These are phyloP conservation scores for Tachuris rubrigastra DNA, from an alignment of 2,113 vertebrate species.

Conservation along the genomic window DNA sequence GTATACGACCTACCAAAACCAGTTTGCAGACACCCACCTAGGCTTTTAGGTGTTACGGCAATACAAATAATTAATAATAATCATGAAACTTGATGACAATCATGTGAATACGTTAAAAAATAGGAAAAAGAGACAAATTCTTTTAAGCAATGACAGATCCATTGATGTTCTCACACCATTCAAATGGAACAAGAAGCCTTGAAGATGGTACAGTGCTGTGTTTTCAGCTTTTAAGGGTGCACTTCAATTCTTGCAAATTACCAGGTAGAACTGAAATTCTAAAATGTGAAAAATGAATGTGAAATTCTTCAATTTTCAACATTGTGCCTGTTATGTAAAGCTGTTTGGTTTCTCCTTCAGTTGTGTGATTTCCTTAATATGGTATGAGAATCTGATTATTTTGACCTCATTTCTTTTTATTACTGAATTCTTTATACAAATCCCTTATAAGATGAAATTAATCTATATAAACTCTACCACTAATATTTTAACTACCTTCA, in stretches of 20 bases:
- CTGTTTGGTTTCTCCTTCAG: neutral
- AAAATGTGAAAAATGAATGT: neutral
- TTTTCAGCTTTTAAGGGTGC: neutral
- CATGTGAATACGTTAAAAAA: neutral
- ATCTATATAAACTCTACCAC: neutral
- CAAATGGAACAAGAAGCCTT: neutral
- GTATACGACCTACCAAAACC: neutral
- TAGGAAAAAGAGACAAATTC: neutral
- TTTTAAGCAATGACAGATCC: neutral
- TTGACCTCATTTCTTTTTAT: neutral
- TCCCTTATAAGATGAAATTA: neutral
- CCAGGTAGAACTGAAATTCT: neutral
- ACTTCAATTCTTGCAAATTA: neutral
- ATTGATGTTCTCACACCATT: neutral
- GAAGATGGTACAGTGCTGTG: neutral
- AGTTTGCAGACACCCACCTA: neutral
- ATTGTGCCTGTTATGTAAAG: neutral
- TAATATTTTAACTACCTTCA: neutral
- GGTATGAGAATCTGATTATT: neutral
- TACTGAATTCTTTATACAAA: neutral
- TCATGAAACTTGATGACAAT: neutral
- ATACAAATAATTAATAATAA: neutral
- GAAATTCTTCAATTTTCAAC: neutral
- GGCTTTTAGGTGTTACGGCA: neutral
- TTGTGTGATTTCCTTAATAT: neutral